Evolutionary conservation across 2,797 vertebrate species (phyloP).

Genomic region (Argentina silus): DNA sequence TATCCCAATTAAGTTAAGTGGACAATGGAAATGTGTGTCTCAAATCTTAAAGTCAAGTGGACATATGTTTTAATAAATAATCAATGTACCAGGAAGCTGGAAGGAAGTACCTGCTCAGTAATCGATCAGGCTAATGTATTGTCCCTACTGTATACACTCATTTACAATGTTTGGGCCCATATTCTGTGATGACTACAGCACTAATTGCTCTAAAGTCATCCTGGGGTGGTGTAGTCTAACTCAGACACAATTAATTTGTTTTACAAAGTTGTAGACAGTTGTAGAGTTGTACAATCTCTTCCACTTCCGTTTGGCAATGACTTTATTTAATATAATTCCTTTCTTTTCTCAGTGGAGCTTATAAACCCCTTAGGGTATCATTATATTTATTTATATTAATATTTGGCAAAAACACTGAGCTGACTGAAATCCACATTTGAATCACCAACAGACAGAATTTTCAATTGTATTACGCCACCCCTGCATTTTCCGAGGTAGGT

Average conservation of each 20-base stretch:
- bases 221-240: not conserved
- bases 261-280: too few species aligned
- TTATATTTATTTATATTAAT: too few species aligned
- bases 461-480: not conserved
- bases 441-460: constrained; percentile 2
- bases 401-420: not conserved
- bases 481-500: not conserved
- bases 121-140: not conserved
- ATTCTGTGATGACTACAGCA: too few species aligned
- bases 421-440: not conserved
- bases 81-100: constrained; percentile 58
- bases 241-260: constrained; percentile 21
- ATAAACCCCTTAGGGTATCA: not conserved
- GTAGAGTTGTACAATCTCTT: too few species aligned
- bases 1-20: not conserved
- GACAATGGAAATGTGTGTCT: constrained; percentile 38
- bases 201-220: not conserved
- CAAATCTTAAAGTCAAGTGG: not conserved
- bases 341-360: constrained; percentile 1
- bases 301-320: not conserved
- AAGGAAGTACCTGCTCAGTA: constrained; percentile 43
- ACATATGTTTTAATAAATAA: constrained; percentile 66
- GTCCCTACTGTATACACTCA: not conserved
- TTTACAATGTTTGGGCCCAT: too few species aligned
- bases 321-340: constrained; percentile 13